Evolutionary conservation across 2,113 vertebrate species (phyloP), one percentile per base, ranked within the genome.

Genomic region (Ammodytes marinus): DNA sequence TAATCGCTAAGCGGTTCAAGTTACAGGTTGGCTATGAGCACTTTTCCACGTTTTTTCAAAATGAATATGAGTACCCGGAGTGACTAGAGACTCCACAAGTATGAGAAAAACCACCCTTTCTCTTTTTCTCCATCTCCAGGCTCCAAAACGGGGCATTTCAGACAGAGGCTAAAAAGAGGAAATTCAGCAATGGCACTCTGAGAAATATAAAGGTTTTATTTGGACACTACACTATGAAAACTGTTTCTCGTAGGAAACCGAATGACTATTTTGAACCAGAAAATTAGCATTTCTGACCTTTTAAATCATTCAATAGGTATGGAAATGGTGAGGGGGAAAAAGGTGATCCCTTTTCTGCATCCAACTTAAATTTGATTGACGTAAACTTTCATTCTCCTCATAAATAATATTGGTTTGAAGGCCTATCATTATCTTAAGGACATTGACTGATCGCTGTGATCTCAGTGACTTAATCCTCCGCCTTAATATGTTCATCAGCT

Each of bases 401-500:
- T 47, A 65, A 4, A 47, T 14, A 0, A 46, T 17, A 37, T 50
- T 35, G 27, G 27, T 27, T 27, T 27, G 27, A 27, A 27, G 27
- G 27, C 27, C 27, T 27, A 27, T 27, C 27, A 27, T 27, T 27
- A 27, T 27, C 27, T 27, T 53, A 14, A 40, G 40, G n/a, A 61
- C 39, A 40, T 8, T 58, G 52, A 74, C 15, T 77, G 40, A 64
- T 55, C 37, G 59, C 4, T 13, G 2, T 70, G 49, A 79, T 42
- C 46, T 77, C 60, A 71, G 49, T 10, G 49, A 49, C 46, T 13
- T 66, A 42, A 35, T 8, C 67, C 55, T 54, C 49, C 47, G 10
- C 5, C 45, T 15, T 74, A 64, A 53, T 54, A 74, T 74, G 60
- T 78, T 70, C 10, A 40, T 9, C 19, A 40, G 47, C 60, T 58